Evolutionary conservation across 2,888 invertebrate species (phyloP).

Genomic region (Sylvicola cinctus): DNA sequence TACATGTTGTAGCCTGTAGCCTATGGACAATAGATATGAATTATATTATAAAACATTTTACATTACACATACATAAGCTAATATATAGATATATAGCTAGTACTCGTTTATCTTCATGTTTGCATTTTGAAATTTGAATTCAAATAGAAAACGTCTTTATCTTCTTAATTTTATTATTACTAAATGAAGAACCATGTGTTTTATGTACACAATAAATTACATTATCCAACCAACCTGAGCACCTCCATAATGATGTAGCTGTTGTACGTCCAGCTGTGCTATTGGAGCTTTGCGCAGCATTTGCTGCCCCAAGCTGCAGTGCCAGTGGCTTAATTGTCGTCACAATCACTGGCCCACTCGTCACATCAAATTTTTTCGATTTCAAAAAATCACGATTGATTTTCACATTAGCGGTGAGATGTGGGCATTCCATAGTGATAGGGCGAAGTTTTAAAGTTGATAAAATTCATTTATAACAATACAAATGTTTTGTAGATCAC

Average conservation of each 20-base stretch:
- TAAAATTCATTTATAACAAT: too few species aligned
- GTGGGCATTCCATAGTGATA: constrained; percentile 56
- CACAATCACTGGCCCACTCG: constrained; percentile 35
- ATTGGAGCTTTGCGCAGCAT: neutral
- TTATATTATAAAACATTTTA: constrained; percentile 1
- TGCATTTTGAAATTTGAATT: too few species aligned
- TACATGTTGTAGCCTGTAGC: too few species aligned
- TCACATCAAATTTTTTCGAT: constrained; percentile 29
- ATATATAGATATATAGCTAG: too few species aligned
- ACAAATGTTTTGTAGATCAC: too few species aligned
- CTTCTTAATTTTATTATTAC: neutral
- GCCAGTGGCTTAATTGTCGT: constrained; percentile 2
- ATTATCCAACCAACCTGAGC: neutral
- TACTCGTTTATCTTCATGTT: too few species aligned
- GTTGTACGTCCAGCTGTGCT: constrained; percentile 2
- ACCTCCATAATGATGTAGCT: neutral
- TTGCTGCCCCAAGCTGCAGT: neutral
- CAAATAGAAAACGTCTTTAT: too few species aligned
- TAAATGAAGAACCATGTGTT: neutral
- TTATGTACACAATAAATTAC: neutral
- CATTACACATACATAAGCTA: neutral
- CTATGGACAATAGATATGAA: too few species aligned
- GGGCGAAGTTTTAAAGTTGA: too few species aligned
- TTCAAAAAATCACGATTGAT: constrained; percentile 28
- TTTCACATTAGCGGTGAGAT: constrained; percentile 43